Percentiles rank a stretch among this genome's conserved stretches.
These are phyloP conservation scores for Drosophila varians DNA, from an alignment of 1,140 invertebrate genomes.

Conservation along the genomic window DNA sequence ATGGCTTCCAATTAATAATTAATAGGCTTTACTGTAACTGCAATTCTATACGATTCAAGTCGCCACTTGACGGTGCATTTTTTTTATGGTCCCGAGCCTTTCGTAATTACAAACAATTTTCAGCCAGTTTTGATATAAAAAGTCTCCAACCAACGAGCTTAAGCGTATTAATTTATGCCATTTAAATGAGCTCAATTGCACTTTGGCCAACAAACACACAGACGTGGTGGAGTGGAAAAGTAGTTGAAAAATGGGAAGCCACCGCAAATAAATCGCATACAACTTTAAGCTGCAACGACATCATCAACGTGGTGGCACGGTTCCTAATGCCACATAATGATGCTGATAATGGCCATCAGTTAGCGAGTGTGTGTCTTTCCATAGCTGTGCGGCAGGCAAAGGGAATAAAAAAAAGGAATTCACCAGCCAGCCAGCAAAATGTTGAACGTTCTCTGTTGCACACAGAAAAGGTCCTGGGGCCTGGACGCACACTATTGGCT, in stretches of 20 bases:
- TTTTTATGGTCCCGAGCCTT: background rate
- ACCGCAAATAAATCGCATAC: constrained; percentile 69
- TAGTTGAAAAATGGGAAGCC: background rate
- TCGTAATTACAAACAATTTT: constrained; percentile 19
- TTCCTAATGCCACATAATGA: constrained; percentile 79
- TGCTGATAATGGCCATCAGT: constrained; percentile 74
- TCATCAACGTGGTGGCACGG: constrained; percentile 30
- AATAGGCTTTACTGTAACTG: background rate
- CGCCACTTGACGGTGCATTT: constrained; percentile 32
- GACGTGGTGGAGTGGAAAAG: background rate
- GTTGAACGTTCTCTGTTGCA: constrained; percentile 63
- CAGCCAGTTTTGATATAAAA: constrained; percentile 32
- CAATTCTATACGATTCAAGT: constrained; percentile 3
- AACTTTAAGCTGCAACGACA: constrained; percentile 70
- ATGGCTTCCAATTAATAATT: background rate
- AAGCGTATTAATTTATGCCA: constrained; percentile 66
- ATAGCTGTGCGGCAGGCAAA: constrained; percentile 22
- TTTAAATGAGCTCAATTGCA: constrained; percentile 64
- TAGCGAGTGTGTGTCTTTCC: constrained; percentile 20
- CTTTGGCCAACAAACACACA: constrained; percentile 29
- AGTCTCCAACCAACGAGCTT: constrained; percentile 55
- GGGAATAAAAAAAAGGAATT: constrained; percentile 35
- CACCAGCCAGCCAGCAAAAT: constrained; percentile 39
- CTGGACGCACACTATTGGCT: constrained; percentile 17
- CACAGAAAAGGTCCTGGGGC: constrained; percentile 47